These are phyloP conservation scores for Apostichopus leukothele DNA, from an alignment of 53 echinoderm and acorn worm genomes.

Conservation along the genomic window DNA sequence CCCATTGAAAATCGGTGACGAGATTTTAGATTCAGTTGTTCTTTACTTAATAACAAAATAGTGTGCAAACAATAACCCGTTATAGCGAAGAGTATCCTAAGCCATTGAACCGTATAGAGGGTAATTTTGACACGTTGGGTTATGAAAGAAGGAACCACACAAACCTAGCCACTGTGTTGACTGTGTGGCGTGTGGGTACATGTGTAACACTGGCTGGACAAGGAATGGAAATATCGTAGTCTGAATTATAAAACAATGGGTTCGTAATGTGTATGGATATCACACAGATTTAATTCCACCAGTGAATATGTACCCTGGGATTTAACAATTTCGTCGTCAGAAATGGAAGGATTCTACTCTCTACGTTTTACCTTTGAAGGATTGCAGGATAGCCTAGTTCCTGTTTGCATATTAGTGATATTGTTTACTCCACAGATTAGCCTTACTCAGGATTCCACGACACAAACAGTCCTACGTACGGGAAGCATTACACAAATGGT, in stretches of 20 bases:
- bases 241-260: too few species aligned
- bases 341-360: not conserved
- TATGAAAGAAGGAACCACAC: not conserved
- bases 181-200: too few species aligned
- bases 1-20: not conserved
- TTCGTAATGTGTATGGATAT: too few species aligned
- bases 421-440: not conserved
- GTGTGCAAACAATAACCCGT: not conserved
- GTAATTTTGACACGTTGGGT: not conserved
- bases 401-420: not conserved
- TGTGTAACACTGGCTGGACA: too few species aligned
- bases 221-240: too few species aligned
- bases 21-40: not conserved
- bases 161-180: too few species aligned
- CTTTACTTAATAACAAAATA: not conserved
- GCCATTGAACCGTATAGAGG: not conserved
- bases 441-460: not conserved
- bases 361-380: not conserved
- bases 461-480: not conserved
- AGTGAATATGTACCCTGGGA: too few species aligned
- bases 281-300: too few species aligned
- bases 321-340: too few species aligned
- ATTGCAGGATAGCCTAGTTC: not conserved
- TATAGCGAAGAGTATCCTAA: not conserved
- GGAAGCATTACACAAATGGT: too few species aligned